Conservation (phyloP, 2,113 vertebrate genomes). For the Petromus typicus region DNA sequence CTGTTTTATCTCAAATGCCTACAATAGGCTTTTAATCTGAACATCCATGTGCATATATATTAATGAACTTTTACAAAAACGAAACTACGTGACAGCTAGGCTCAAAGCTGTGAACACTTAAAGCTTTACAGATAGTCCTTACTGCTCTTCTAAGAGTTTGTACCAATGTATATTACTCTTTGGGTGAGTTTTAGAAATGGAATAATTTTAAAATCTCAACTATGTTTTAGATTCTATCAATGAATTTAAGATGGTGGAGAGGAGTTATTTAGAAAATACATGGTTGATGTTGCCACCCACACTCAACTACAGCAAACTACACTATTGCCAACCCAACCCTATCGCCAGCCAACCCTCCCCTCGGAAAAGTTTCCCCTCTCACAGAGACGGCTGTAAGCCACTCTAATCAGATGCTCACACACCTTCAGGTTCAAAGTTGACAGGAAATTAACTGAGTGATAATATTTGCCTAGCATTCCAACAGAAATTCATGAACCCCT, state of each 20-base stretch:
- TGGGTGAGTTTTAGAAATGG: background rate
- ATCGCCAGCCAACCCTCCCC: background rate
- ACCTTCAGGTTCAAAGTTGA: background rate
- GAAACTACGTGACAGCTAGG: background rate
- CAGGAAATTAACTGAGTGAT: background rate
- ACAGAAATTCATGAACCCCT: conserved; percentile 6
- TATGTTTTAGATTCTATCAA: background rate
- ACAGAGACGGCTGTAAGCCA: background rate
- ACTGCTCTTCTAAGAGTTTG: background rate
- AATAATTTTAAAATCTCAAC: background rate
- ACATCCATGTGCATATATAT: background rate
- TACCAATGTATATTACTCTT: background rate
- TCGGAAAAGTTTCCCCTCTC: background rate
- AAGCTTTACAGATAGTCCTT: background rate
- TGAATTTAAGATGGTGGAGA: background rate
- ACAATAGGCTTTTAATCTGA: background rate
- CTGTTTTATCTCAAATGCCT: background rate
- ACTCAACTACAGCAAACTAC: background rate
- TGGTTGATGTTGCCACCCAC: background rate
- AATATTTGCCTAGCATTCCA: background rate
- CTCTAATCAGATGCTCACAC: background rate
- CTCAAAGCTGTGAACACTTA: background rate
- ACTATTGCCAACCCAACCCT: background rate
- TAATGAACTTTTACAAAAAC: background rate
- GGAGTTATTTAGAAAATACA: background rate